phyloP scores from a whole-genome alignment of 2,888 invertebrate genomes.

The Macrophya alboannulata region DNA sequence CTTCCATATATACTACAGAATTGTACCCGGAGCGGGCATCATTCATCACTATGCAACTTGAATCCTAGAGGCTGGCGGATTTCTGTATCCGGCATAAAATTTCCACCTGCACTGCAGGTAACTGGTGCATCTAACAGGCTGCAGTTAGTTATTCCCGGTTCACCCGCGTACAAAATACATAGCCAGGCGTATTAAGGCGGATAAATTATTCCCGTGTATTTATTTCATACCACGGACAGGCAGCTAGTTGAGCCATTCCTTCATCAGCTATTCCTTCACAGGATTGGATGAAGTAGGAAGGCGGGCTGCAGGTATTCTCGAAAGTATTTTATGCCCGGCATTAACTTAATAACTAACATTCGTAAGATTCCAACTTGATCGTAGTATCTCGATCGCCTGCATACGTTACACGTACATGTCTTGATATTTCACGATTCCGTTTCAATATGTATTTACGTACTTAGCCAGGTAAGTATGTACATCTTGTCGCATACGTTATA shows the following conservation, averaged over 20 bases:
- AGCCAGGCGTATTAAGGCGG: neutral
- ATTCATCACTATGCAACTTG: conserved; percentile 15
- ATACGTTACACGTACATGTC: conserved; percentile 12
- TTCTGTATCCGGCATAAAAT: conserved; percentile 28
- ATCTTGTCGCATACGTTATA: neutral
- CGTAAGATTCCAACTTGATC: conserved; percentile 33
- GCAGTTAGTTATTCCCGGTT: conserved; percentile 17
- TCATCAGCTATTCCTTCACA: neutral
- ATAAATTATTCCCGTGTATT: conserved; percentile 17
- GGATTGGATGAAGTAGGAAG: neutral
- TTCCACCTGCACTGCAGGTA: neutral
- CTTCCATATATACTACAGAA: neutral
- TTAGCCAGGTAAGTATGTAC: neutral
- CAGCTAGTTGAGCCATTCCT: conserved; percentile 9
- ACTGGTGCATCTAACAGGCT: neutral
- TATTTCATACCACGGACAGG: conserved; percentile 10
- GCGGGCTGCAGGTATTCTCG: conserved; percentile 5
- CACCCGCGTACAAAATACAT: neutral
- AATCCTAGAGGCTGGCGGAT: neutral
- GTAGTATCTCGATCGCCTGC: conserved; percentile 24
- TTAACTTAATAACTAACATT: conserved; percentile 38
- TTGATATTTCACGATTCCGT: conserved; percentile 34
- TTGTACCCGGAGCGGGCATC: neutral
- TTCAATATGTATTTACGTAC: neutral
- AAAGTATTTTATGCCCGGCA: conserved; percentile 41